Base-by-base conservation (phyloP, 2,888 invertebrate genomes). In the Protodeltote pygarga region DNA sequence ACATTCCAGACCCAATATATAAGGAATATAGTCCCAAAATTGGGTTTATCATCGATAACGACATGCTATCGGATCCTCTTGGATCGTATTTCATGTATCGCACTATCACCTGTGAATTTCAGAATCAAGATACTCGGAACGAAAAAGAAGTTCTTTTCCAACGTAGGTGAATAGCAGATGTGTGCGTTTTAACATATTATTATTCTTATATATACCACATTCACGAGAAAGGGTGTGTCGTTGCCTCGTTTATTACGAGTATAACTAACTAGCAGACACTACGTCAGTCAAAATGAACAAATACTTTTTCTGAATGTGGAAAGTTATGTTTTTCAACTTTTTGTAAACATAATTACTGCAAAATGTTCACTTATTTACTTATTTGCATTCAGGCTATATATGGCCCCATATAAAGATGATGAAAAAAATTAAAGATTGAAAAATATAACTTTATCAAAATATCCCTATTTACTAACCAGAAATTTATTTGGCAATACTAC, bases 121-220 rank as follows among this genome's bases (percentile, higher is more conserved):
- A 58, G 64, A 78, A 71, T 71, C 71, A 71, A 70, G 75, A 75
- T 68, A 46, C 47, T 71, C 52, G 37, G 58, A 69, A 67, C 55
- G 66, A 62, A 39, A 79, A 72, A 79, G 61, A 71, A 51, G 68
- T 86, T 61, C 71, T 79, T 81, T 75, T 87, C 66, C 70, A 77
- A 89, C 79, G 89, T 92, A 90, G 89, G 91, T 92, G 89, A 83
- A 78, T 79, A 81, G 73, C 76, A 64, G 71, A 75, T 77, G 77
- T 83, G 75, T 81, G 73, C 70, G 77, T 77, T 74, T 65, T 57
- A 57, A 60, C 70, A 71, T 61, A 69, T 66, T 70, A 65, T 58
- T 64, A 59, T 65, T 28, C 32, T 51, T 70, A 47, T 49, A 46
- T 64, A 40, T 32, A 46, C 69, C 76, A 73, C 77, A 79, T 85